Conservation (phyloP, 2,888 invertebrate genomes). For the Nycteola revayana region DNA sequence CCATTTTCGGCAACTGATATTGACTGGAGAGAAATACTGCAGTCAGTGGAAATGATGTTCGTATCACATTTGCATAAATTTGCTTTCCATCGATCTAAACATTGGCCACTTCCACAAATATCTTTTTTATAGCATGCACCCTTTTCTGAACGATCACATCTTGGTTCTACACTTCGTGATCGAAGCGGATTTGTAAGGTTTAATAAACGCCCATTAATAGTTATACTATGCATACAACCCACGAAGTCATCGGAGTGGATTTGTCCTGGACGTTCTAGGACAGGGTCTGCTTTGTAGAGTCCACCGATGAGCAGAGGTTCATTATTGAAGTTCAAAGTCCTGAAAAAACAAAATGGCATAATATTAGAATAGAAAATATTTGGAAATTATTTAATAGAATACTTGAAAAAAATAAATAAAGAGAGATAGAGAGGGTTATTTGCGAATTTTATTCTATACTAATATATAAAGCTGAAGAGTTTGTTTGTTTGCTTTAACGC, state of each 20-base stretch:
- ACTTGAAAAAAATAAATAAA: too few relatives aligned
- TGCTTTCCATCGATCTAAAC: slow-evolving; percentile 92
- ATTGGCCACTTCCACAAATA: slow-evolving; percentile 83
- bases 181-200: slow-evolving; percentile 90
- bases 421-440: too few relatives aligned
- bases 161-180: slow-evolving; percentile 87
- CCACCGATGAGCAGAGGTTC: slow-evolving; percentile 94
- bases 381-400: too few relatives aligned
- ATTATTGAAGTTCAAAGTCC: slow-evolving; percentile 95
- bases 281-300: slow-evolving; percentile 90
- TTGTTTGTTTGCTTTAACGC: too few relatives aligned
- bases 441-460: too few relatives aligned
- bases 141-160: slow-evolving; percentile 87
- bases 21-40: slow-evolving; percentile 89
- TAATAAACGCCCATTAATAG: slow-evolving; percentile 91
- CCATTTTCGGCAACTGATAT: slow-evolving; percentile 90
- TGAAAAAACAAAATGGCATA: slow-evolving; percentile 76
- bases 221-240: slow-evolving; percentile 95
- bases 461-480: too few relatives aligned
- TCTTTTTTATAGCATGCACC: slow-evolving; percentile 84
- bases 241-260: slow-evolving; percentile 95
- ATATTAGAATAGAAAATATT: too few relatives aligned
- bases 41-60: slow-evolving; percentile 88
- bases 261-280: slow-evolving; percentile 94
- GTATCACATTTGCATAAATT: slow-evolving; percentile 88